Conservation (phyloP, 2,797 vertebrate species). For the Amblyraja radiata region DNA sequence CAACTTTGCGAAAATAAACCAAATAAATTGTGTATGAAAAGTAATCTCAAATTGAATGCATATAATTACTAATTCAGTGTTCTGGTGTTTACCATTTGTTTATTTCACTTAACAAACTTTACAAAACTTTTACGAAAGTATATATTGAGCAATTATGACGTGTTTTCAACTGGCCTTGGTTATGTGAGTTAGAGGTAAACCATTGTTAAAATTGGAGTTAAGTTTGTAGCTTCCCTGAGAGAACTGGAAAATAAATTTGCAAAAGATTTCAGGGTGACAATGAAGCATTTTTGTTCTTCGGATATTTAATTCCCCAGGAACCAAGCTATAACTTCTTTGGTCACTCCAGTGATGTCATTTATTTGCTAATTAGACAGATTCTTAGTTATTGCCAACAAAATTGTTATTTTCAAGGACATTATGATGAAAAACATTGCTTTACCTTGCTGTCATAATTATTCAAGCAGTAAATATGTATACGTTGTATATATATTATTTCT, state of each 20-base stretch:
- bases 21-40: constrained; percentile 4
- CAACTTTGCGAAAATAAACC: neutral
- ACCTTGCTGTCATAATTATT: neutral
- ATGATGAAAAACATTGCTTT: neutral
- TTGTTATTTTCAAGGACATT: neutral
- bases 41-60: neutral
- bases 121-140: too few relatives aligned
- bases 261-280: neutral
- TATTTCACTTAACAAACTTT: neutral
- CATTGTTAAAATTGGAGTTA: neutral
- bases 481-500: neutral
- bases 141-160: neutral
- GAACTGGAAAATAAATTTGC: neutral
- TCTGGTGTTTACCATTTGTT: neutral
- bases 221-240: neutral
- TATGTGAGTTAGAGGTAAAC: neutral
- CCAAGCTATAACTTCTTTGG: neutral
- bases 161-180: neutral
- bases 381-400: neutral
- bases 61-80: neutral
- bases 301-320: neutral
- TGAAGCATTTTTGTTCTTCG: neutral
- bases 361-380: neutral
- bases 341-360: neutral
- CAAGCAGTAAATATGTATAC: neutral